phyloP scores from a whole-genome alignment of 2,113 vertebrate species.

The Etheostoma spectabile region DNA sequence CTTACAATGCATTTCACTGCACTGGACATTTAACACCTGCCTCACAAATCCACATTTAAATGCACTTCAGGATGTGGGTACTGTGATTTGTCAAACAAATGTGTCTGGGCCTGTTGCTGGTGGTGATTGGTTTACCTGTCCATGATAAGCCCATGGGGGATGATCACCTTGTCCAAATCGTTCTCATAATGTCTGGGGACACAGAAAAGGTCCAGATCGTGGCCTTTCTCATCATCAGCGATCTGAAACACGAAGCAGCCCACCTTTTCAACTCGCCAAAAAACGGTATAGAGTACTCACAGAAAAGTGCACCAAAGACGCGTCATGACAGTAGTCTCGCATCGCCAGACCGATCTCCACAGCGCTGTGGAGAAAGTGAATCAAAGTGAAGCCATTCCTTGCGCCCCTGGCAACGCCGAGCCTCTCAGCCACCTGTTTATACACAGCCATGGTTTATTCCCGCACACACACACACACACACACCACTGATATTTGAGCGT shows the following conservation, averaged over 20 bases:
- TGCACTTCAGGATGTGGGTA: not conserved
- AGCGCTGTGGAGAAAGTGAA: not conserved
- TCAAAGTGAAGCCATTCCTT: not conserved
- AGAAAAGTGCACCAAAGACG: slow-evolving; percentile 24
- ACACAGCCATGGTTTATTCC: not conserved
- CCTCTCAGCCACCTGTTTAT: slow-evolving; percentile 68
- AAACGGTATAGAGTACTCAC: slow-evolving; percentile 11
- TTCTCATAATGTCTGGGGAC: slow-evolving; percentile 87
- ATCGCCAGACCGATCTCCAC: too few species aligned
- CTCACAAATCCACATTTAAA: slow-evolving; percentile 37
- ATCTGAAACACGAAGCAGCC: slow-evolving; percentile 72
- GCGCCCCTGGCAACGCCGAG: slow-evolving; percentile 4
- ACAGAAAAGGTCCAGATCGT: slow-evolving; percentile 86
- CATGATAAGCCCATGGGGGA: slow-evolving; percentile 89
- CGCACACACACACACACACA: slow-evolving; percentile 1
- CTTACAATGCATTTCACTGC: slow-evolving; percentile 14
- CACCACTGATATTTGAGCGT: not conserved
- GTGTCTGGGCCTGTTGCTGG: not conserved
- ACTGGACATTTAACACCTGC: not conserved
- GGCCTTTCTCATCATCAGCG: slow-evolving; percentile 81
- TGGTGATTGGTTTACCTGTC: slow-evolving; percentile 81
- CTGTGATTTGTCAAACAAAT: slow-evolving; percentile 53
- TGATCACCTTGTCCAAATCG: slow-evolving; percentile 86
- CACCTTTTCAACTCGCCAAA: not conserved
- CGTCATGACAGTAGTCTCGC: not conserved